phyloP scores from a whole-genome alignment of 2,888 invertebrate genomes.

The Lamellibrachia columna region DNA sequence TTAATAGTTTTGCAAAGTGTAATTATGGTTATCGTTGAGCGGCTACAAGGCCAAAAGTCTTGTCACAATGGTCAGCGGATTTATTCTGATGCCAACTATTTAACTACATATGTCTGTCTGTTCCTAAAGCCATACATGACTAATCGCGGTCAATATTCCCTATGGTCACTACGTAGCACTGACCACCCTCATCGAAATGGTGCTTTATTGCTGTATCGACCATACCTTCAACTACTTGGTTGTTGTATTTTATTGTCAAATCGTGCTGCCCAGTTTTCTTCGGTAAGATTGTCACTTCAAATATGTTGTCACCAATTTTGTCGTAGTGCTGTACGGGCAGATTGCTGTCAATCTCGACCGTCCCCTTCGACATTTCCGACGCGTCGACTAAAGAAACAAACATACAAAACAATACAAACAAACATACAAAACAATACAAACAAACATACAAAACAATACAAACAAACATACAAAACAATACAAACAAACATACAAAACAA shows the following conservation, averaged over 20 bases:
- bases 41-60: too few species aligned
- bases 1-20: not conserved
- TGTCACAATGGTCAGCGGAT: too few species aligned
- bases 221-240: conserved; percentile 33
- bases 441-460: not conserved
- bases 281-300: conserved; percentile 36
- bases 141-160: too few species aligned
- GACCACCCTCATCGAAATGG: not conserved
- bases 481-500: not conserved
- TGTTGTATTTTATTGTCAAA: conserved; percentile 36
- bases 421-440: not conserved
- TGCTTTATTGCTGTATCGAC: not conserved
- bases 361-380: conserved; percentile 34
- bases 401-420: not conserved
- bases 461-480: not conserved
- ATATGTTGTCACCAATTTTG: conserved; percentile 35
- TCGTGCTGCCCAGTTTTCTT: conserved; percentile 33
- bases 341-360: conserved; percentile 39
- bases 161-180: not conserved
- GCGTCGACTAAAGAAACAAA: conserved; percentile 37
- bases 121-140: too few species aligned
- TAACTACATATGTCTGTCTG: too few species aligned
- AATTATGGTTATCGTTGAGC: too few species aligned
- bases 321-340: conserved; percentile 35
- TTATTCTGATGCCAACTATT: too few species aligned